These are phyloP conservation scores for Brachymystax lenok DNA, from an alignment of 2,797 vertebrate genomes.

Conservation along the genomic window DNA sequence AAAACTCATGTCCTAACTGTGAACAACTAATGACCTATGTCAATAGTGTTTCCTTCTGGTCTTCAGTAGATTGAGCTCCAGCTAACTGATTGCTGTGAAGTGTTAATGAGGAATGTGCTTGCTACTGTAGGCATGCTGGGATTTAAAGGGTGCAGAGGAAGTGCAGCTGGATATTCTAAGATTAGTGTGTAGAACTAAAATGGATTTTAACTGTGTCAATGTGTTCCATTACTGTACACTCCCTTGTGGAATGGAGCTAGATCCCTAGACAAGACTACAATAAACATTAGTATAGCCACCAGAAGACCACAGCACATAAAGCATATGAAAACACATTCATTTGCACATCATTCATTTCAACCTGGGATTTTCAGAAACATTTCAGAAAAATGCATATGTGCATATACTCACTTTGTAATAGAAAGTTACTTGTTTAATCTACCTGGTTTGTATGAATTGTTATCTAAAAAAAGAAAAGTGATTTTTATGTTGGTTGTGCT, in stretches of 20 bases:
- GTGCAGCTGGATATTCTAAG: conserved; percentile 57
- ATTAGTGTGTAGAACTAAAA: conserved; percentile 67
- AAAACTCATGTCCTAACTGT: background rate
- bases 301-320: conserved; percentile 46
- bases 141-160: conserved; percentile 32
- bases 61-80: conserved; percentile 31
- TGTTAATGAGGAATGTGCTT: conserved; percentile 32
- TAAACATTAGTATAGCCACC: conserved; percentile 47
- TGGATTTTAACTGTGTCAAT: conserved; percentile 60
- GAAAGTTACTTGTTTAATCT: background rate
- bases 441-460: background rate
- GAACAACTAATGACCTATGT: conserved; percentile 34
- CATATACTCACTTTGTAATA: background rate
- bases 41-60: conserved; percentile 30
- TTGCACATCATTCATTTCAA: conserved; percentile 25
- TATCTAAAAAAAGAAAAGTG: background rate
- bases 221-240: conserved; percentile 27
- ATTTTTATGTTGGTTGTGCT: background rate
- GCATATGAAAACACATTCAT: conserved; percentile 38
- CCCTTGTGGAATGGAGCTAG: conserved; percentile 25
- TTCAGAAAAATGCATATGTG: background rate
- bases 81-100: conserved; percentile 4
- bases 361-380: background rate
- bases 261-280: conserved; percentile 52
- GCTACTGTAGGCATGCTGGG: conserved; percentile 13